Evolutionary conservation across 92 coral and sea anemone species (phyloP), one percentile per base, ranked within the genome.

Genomic region (Siderastrea siderea): DNA sequence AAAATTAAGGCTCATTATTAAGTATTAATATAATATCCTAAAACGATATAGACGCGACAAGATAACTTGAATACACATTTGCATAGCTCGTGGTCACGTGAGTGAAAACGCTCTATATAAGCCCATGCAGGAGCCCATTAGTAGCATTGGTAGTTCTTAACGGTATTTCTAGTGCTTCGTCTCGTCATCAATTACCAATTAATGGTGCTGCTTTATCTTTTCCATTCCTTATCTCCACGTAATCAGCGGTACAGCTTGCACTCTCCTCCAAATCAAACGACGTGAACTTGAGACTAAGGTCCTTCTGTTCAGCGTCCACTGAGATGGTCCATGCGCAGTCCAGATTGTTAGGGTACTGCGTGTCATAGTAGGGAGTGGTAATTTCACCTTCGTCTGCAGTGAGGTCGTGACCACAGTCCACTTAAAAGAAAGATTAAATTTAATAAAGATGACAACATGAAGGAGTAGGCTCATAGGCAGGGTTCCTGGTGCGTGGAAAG

Each of bases 251-350:
- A 17, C 84, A 80, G 74, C 52, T 5, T 3, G 49, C 51, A 53
- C 84, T 80, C 50, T 80, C 74, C 43, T 80, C 84, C 65, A 80
- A 67, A 49, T 80, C 84, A 80, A 80, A 80, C 62, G 84, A 49
- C 13, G 64, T 80, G 52, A 80, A 80, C 44, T 65, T 80, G 61
- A 80, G 48, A n/a, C 17, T 38, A 63, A 80, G 74, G 19, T 65
- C 74, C 15, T 26, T 51, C 6, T 38, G 74, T 80, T 65, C 74
- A 13, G 50, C 63, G 62, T 66, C 74, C 13, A 80, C 50, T 66
- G 63, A 9, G 8, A 80, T 80, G 7, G 58, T 65, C 84, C 84
- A 80, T 3, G 13, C 64, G 52, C 84, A 80, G 5, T 52, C 43
- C 49, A 80, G 44, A 26, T 80, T 80, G 61, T 80, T 80, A 7